Conservation (phyloP, 35 echinoderm and acorn worm genomes). For the Holothuria glaberrima region DNA sequence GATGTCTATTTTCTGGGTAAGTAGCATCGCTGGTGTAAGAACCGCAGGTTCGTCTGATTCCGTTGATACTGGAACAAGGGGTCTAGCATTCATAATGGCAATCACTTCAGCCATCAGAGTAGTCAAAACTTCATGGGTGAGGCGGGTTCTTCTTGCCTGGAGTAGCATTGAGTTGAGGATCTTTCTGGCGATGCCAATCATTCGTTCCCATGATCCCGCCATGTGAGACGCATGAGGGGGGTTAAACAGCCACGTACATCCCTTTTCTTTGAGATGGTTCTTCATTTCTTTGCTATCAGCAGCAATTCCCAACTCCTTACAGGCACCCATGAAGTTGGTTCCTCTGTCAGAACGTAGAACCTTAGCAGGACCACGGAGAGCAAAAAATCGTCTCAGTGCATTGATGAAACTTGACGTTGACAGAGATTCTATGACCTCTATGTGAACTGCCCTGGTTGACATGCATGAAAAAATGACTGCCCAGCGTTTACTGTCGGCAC, state of each 20-base stretch:
- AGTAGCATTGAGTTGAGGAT: constrained; percentile 37
- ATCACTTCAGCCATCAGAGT: constrained; percentile 57
- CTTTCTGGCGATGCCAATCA: constrained; percentile 34
- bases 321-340: constrained; percentile 54
- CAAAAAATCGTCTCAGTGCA: too few relatives aligned
- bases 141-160: not conserved
- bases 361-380: constrained; percentile 48
- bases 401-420: too few relatives aligned
- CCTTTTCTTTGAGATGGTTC: not conserved
- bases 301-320: not conserved
- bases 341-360: constrained; percentile 51
- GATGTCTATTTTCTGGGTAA: constrained; percentile 50
- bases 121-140: constrained; percentile 39
- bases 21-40: constrained; percentile 55
- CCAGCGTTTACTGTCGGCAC: too few relatives aligned
- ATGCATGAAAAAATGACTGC: too few relatives aligned
- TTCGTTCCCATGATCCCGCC: constrained; percentile 46
- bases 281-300: not conserved
- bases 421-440: too few relatives aligned
- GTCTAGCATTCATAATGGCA: constrained; percentile 55
- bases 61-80: constrained; percentile 43
- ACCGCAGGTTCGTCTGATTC: constrained; percentile 45
- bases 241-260: constrained; percentile 27
- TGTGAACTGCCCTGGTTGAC: too few relatives aligned
- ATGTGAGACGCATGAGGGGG: constrained; percentile 47